These are phyloP conservation scores for Onychorhynchus coronatus DNA, from an alignment of 2,113 vertebrate species.

Conservation along the genomic window DNA sequence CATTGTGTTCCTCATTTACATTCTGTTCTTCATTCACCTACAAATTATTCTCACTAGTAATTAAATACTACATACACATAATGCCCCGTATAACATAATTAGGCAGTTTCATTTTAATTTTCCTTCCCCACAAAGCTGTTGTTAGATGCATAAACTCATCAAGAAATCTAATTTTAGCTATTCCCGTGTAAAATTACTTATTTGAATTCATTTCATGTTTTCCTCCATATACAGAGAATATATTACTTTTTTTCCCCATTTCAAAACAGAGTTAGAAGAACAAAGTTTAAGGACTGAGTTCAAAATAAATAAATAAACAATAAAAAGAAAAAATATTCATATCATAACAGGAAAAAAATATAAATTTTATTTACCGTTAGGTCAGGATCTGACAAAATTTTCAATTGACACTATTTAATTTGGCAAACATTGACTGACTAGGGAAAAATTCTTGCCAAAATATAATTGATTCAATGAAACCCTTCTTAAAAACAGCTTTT, in stretches of 20 bases:
- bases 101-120: neutral
- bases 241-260: neutral
- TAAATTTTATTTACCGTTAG: neutral
- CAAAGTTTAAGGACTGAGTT: neutral
- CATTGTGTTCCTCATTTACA: neutral
- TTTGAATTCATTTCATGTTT: neutral
- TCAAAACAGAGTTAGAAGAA: neutral
- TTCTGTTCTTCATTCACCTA: neutral
- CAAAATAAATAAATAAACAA: neutral
- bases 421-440: neutral
- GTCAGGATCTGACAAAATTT: neutral
- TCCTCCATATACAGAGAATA: neutral
- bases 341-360: neutral
- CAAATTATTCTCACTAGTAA: neutral
- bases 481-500: neutral
- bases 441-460: neutral
- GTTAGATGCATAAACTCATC: neutral
- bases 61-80: neutral
- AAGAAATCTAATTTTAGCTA: neutral
- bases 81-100: neutral
- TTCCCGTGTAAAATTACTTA: neutral
- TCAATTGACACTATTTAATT: neutral
- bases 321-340: neutral
- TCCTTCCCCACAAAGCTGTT: neutral
- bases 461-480: neutral